Conservation (phyloP, 2,888 invertebrate genomes). For the Yponomeuta cagnagella region DNA sequence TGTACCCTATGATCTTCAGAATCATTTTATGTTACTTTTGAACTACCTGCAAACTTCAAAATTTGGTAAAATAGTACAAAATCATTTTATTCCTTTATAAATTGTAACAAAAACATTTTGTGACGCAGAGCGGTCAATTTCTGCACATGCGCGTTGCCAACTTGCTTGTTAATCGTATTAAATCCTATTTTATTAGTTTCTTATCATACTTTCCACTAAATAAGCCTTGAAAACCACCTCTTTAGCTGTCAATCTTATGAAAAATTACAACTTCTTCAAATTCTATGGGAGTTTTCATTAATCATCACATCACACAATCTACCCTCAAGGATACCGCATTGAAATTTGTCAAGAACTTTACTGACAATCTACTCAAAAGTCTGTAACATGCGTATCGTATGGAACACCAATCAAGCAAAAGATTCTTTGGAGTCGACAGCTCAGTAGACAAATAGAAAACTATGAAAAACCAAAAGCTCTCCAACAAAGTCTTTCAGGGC, state of each 20-base stretch:
- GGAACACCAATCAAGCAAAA: neutral
- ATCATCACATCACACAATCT: neutral
- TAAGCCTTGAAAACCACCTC: neutral
- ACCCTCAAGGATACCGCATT: neutral
- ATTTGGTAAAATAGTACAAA: too few relatives aligned
- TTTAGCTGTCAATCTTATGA: neutral
- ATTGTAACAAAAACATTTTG: constrained; percentile 31
- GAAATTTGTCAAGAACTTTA: neutral
- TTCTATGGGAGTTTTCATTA: neutral
- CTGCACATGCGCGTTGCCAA: constrained; percentile 29
- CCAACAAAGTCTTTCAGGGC: neutral
- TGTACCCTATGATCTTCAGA: too few relatives aligned
- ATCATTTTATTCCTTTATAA: neutral
- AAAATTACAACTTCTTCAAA: neutral
- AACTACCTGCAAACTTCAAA: neutral
- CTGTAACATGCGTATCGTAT: neutral
- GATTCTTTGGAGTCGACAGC: neutral
- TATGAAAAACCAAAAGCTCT: neutral
- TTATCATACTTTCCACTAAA: neutral
- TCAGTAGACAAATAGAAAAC: neutral
- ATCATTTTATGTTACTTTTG: neutral
- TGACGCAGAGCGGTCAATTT: constrained; percentile 29
- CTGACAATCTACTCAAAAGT: neutral
- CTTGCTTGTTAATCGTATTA: constrained; percentile 39
- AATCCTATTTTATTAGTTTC: constrained; percentile 27